Base-by-base conservation (phyloP, 2,113 vertebrate species). In the Cololabis saira region DNA sequence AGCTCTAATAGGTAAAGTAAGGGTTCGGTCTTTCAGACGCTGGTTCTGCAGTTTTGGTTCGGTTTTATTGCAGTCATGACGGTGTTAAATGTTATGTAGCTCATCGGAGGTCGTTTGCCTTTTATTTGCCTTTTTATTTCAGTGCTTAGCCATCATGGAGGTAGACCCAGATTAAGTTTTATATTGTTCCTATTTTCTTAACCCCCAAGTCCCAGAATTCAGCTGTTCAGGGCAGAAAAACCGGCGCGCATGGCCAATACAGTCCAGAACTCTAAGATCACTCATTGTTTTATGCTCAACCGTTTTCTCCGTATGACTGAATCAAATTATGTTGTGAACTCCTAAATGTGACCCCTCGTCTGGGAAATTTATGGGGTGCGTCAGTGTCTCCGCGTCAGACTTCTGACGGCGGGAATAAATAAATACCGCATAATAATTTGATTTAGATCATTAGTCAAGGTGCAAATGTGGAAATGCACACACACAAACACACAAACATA, bases 401-500 rank as follows among this genome's bases (percentile, higher is more conserved):
- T 52, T 61, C 3, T 21, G 61, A 67, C 70, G 45, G 80, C 56
- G 3, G 33, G 48, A 52, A 62, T 42, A 55, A 58, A 72, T 40
- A 27, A 45, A 76, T 17, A 60, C 3, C 12, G 45, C 53, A 18
- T 18, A 66, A 63, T 59, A 6, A 13, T 70, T 61, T 73, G 59
- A 62, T 66, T 59, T 47, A 37, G 19, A 58, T 66, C 72, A 76
- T 80, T 59, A 80, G 68, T 72, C 60, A 69, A 42, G 47, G 59
- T 75, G 5, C 5, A 59, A 43, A 59, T 14, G 33, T 61, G 51
- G 30, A 42, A 33, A 55, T 8, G 40, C 17, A 44, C 0, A 42
- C 13, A 57, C 45, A 57, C 45, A 42, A 30, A 8, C 12, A 50
- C 50, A 57, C 16, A 40, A 56, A 22, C 22, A 53, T 19, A 53